Evolutionary conservation across 2,888 invertebrate species (phyloP).

Genomic region (Callimorpha dominula): DNA sequence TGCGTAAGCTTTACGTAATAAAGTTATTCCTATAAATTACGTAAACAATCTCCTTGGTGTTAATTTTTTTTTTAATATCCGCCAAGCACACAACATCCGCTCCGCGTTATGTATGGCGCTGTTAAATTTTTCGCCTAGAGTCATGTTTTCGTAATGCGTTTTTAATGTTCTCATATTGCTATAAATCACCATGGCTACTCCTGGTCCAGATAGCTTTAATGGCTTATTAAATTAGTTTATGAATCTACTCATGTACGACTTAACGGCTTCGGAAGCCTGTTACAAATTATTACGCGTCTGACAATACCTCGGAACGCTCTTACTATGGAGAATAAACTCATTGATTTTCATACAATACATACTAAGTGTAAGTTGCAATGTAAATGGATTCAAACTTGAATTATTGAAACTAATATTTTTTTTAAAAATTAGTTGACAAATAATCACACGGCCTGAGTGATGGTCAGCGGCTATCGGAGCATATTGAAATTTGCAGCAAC

Average conservation of each 20-base stretch:
- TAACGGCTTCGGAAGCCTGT: slow-evolving; percentile 16
- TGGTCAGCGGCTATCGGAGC: no score
- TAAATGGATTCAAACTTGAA: background rate
- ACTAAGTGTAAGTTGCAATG: background rate
- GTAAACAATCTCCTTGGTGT: slow-evolving; percentile 8
- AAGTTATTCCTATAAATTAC: slow-evolving; percentile 2
- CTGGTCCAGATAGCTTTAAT: slow-evolving; percentile 86
- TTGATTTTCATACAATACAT: background rate
- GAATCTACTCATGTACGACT: slow-evolving; percentile 39
- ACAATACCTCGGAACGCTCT: slow-evolving; percentile 16
- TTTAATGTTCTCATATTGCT: slow-evolving; percentile 87
- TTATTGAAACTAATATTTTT: no score
- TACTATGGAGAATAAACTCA: background rate
- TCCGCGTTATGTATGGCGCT: slow-evolving; percentile 73
- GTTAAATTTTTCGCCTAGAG: slow-evolving; percentile 83
- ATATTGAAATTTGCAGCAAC: background rate
- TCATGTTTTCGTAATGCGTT: slow-evolving; percentile 87
- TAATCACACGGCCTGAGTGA: no score
- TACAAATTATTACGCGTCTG: slow-evolving; percentile 30
- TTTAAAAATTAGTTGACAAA: no score
- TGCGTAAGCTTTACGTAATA: no score
- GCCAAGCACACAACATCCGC: slow-evolving; percentile 72
- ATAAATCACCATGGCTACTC: slow-evolving; percentile 84
- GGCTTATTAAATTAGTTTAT: slow-evolving; percentile 84
- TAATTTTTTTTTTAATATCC: slow-evolving; percentile 43